Evolutionary conservation across 2,888 invertebrate species (phyloP).

Genomic region (Syrphus vitripennis): DNA sequence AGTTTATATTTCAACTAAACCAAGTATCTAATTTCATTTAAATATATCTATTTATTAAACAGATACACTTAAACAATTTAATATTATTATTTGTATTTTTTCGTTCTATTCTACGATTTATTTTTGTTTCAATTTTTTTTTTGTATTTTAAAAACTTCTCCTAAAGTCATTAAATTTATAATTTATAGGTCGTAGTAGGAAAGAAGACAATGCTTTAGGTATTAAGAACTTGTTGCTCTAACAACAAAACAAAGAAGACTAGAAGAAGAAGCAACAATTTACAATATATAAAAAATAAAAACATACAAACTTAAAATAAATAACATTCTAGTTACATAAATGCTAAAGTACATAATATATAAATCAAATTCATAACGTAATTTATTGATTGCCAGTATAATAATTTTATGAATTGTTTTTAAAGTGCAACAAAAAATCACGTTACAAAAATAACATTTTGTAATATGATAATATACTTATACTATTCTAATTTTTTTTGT

Average conservation of each 20-base stretch:
- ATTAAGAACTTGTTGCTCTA: slow-evolving; percentile 66
- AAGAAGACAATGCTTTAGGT: slow-evolving; percentile 68
- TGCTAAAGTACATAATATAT: too few species aligned
- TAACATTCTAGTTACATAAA: slow-evolving; percentile 47
- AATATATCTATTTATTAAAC: slow-evolving; percentile 38
- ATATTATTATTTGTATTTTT: slow-evolving; percentile 4
- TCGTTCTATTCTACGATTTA: slow-evolving; percentile 21
- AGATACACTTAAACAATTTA: slow-evolving; percentile 48
- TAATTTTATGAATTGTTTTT: background rate
- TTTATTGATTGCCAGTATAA: slow-evolving; percentile 44
- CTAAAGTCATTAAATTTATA: slow-evolving; percentile 63
- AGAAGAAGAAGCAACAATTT: slow-evolving; percentile 71
- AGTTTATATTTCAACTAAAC: slow-evolving; percentile 35
- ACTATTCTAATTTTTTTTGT: background rate
- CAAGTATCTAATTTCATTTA: slow-evolving; percentile 44
- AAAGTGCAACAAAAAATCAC: slow-evolving; percentile 55
- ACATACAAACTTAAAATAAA: slow-evolving; percentile 29
- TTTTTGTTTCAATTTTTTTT: slow-evolving; percentile 5
- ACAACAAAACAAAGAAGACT: slow-evolving; percentile 68
- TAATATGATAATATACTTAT: background rate
- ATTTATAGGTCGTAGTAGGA: slow-evolving; percentile 68
- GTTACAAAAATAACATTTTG: slow-evolving; percentile 49
- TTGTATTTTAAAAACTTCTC: slow-evolving; percentile 26
- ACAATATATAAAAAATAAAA: slow-evolving; percentile 39
- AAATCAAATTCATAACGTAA: slow-evolving; percentile 58